Conservation (phyloP, 2,113 vertebrate genomes). For the Dissostichus mawsoni region DNA sequence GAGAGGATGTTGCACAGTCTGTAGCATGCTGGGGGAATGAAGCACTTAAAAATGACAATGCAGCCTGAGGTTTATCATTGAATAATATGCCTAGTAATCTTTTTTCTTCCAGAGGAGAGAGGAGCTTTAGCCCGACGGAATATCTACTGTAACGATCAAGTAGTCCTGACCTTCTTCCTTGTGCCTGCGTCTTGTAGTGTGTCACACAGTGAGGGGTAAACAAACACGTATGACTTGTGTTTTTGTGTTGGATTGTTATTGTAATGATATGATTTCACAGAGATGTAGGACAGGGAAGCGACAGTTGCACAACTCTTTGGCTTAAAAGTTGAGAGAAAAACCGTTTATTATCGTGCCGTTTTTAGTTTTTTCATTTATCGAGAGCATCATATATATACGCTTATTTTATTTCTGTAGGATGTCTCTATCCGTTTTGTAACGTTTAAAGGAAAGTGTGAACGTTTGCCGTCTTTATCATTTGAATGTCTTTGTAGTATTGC, state of each 20-base stretch:
- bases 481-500: conserved; percentile 66
- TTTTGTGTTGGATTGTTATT: conserved; percentile 19
- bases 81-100: conserved; percentile 53
- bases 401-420: conserved; percentile 66
- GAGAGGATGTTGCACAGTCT: conserved; percentile 55
- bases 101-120: conserved; percentile 60
- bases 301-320: conserved; percentile 52
- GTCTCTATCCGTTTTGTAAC: conserved; percentile 60
- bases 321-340: conserved; percentile 40
- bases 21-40: conserved; percentile 63
- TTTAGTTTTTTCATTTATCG: conserved; percentile 60
- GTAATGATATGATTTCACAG: conserved; percentile 31
- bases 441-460: conserved; percentile 55
- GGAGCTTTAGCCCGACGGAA: conserved; percentile 52
- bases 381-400: conserved; percentile 47
- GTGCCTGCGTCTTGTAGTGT: conserved; percentile 70
- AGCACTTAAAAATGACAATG: conserved; percentile 72
- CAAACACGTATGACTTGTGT: conserved; percentile 26
- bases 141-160: conserved; percentile 62
- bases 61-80: conserved; percentile 58
- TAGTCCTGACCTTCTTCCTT: conserved; percentile 60
- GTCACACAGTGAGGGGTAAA: conserved; percentile 29
- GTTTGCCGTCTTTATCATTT: conserved; percentile 54
- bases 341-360: conserved; percentile 41
- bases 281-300: conserved; percentile 29